Evolutionary conservation across 2,888 invertebrate genomes (phyloP).

Genomic region (Lepas anatifera): DNA sequence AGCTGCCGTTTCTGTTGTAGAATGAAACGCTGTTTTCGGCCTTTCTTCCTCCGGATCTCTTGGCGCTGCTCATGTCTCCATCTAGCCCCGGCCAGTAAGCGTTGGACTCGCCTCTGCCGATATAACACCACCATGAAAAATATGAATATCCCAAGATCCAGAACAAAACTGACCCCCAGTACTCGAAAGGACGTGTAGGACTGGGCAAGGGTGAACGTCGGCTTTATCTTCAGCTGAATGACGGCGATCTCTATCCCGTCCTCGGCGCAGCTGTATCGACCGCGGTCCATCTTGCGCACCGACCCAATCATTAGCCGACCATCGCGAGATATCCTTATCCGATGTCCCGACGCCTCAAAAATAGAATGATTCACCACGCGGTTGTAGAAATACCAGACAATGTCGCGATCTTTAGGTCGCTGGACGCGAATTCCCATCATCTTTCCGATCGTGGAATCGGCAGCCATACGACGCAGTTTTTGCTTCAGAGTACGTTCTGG

Average conservation of each 20-base stretch:
- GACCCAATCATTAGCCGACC: not conserved
- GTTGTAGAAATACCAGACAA: constrained; percentile 1
- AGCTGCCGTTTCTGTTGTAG: not conserved
- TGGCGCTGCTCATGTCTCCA: constrained; percentile 6
- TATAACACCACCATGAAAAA: constrained; percentile 2
- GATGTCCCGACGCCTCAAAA: not conserved
- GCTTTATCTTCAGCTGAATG: constrained; percentile 9
- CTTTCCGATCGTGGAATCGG: not conserved
- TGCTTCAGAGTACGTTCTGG: not conserved
- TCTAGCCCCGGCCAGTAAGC: constrained; percentile 8
- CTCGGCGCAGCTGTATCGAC: constrained; percentile 13
- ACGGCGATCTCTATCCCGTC: constrained; percentile 3
- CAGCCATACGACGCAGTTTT: not conserved
- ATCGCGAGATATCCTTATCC: not conserved
- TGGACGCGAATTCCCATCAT: not conserved
- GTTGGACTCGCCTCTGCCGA: constrained; percentile 9
- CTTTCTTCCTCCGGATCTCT: not conserved
- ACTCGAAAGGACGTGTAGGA: not conserved
- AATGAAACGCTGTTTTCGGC: not conserved
- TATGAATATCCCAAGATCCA: not conserved
- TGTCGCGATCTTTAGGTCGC: not conserved
- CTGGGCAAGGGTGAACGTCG: not conserved
- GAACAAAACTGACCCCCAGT: not conserved
- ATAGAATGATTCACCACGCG: not conserved
- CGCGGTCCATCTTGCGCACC: not conserved